phyloP scores from a whole-genome alignment of 1,140 invertebrate genomes.

The Bathynomus jamesi region DNA sequence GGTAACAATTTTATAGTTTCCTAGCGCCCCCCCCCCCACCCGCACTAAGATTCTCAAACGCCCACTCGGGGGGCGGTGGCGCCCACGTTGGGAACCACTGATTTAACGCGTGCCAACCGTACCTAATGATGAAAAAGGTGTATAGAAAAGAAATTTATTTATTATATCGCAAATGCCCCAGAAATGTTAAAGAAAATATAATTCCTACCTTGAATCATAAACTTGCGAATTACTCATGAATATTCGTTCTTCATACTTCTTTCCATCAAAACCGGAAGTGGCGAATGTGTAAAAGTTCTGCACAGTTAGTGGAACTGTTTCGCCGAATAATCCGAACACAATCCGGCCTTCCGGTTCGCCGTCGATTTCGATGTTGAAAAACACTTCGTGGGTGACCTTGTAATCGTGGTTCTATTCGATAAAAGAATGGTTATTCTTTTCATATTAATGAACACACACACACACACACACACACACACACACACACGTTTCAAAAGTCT shows the following conservation, averaged over 20 bases:
- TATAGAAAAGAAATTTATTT: too few relatives aligned
- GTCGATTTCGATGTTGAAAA: conserved; percentile 78
- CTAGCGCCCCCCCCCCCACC: too few relatives aligned
- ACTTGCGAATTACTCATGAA: conserved; percentile 89
- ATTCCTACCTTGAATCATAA: conserved; percentile 59
- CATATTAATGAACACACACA: not conserved
- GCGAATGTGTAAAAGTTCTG: conserved; percentile 57
- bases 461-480: too few relatives aligned
- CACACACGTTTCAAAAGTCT: too few relatives aligned
- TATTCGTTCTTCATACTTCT: conserved; percentile 46
- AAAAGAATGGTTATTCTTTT: not conserved
- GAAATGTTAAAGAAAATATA: too few relatives aligned
- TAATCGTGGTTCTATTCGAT: not conserved
- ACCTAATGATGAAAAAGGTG: too few relatives aligned
- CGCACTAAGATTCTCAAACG: too few relatives aligned
- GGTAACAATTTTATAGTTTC: too few relatives aligned
- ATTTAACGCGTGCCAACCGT: too few relatives aligned
- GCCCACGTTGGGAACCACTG: too few relatives aligned
- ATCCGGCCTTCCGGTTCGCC: conserved; percentile 55
- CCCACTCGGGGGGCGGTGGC: too few relatives aligned
- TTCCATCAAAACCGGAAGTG: conserved; percentile 39
- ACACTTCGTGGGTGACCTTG: conserved; percentile 56
- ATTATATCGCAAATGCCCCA: too few relatives aligned
- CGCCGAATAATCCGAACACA: conserved; percentile 53
- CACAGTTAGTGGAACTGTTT: conserved; percentile 55